Evolutionary conservation across 1,140 invertebrate species (phyloP).

Genomic region (Monomorium pharaonis): DNA sequence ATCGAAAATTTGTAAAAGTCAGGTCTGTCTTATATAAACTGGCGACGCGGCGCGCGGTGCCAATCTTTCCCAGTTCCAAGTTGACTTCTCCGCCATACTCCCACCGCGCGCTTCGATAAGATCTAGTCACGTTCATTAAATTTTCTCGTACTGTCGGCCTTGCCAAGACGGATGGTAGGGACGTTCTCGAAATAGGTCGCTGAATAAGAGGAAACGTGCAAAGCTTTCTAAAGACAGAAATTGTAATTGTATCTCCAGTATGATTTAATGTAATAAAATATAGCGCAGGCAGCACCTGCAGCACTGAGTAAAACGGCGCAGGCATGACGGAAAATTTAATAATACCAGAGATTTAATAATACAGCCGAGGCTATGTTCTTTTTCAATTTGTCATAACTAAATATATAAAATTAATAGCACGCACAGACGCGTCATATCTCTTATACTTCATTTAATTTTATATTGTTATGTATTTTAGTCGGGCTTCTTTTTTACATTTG

Average conservation of each 20-base stretch:
- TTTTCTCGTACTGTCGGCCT: constrained; percentile 63
- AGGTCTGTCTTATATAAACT: constrained; percentile 41
- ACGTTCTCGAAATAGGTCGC: constrained; percentile 66
- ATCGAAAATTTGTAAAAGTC: constrained; percentile 51
- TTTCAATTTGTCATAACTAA: constrained; percentile 52
- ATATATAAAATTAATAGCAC: constrained; percentile 40
- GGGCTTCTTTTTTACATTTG: not conserved
- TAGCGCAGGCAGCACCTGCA: constrained; percentile 39
- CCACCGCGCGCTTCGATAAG: constrained; percentile 61
- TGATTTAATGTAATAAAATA: constrained; percentile 64
- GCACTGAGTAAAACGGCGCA: constrained; percentile 40
- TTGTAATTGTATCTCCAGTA: constrained; percentile 64
- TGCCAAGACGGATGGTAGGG: constrained; percentile 66
- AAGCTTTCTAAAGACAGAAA: constrained; percentile 65
- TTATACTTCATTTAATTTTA: constrained; percentile 1
- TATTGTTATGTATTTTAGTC: not conserved
- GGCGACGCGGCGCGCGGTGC: constrained; percentile 22
- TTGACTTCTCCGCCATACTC: constrained; percentile 53
- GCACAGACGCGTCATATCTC: not conserved
- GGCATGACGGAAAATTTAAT: constrained; percentile 57
- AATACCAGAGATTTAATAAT: constrained; percentile 55
- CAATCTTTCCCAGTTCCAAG: constrained; percentile 54
- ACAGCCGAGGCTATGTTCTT: constrained; percentile 29
- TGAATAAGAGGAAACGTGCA: constrained; percentile 67
- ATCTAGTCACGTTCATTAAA: constrained; percentile 75